Evolutionary conservation across 2,888 invertebrate genomes (phyloP).

Genomic region (Pemphredon lugubris): DNA sequence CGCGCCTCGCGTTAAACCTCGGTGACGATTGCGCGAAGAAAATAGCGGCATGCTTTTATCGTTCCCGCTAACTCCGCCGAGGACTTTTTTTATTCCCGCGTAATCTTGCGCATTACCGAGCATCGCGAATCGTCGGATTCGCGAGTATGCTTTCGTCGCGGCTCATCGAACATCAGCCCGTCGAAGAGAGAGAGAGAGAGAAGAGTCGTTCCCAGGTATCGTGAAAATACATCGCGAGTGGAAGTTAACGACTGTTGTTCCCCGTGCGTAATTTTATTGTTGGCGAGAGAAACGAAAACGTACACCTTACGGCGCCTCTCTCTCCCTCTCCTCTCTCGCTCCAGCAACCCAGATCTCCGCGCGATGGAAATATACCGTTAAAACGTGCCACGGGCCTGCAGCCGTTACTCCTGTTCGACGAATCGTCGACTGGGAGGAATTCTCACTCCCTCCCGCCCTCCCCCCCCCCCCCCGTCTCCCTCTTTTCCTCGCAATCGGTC

Average conservation of each 20-base stretch:
- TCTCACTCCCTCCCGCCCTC: slow-evolving; percentile 6
- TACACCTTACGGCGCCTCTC: slow-evolving; percentile 47
- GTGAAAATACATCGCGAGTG: too few species aligned
- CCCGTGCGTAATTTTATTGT: slow-evolving; percentile 30
- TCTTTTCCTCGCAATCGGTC: neutral
- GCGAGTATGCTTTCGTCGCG: too few species aligned
- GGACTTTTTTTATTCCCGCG: neutral
- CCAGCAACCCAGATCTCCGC: slow-evolving; percentile 73
- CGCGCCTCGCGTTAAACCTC: too few species aligned
- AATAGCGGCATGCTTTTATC: slow-evolving; percentile 35
- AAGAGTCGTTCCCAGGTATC: too few species aligned
- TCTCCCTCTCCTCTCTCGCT: too few species aligned
- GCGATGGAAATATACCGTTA: slow-evolving; percentile 72
- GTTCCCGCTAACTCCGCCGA: neutral
- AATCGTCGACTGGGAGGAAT: slow-evolving; percentile 51
- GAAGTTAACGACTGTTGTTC: neutral
- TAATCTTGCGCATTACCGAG: too few species aligned
- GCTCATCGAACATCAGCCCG: too few species aligned
- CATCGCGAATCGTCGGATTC: too few species aligned
- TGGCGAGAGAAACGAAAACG: slow-evolving; percentile 44
- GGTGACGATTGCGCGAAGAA: slow-evolving; percentile 12
- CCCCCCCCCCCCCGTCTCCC: neutral
- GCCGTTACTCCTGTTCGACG: slow-evolving; percentile 63
- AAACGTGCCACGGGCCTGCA: slow-evolving; percentile 57
- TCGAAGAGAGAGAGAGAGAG: too few species aligned